Percentiles rank a stretch among this genome's conserved stretches.
Evolutionary conservation across 2,888 invertebrate species (phyloP).

Genomic region (Tolmerus cingulatus): DNA sequence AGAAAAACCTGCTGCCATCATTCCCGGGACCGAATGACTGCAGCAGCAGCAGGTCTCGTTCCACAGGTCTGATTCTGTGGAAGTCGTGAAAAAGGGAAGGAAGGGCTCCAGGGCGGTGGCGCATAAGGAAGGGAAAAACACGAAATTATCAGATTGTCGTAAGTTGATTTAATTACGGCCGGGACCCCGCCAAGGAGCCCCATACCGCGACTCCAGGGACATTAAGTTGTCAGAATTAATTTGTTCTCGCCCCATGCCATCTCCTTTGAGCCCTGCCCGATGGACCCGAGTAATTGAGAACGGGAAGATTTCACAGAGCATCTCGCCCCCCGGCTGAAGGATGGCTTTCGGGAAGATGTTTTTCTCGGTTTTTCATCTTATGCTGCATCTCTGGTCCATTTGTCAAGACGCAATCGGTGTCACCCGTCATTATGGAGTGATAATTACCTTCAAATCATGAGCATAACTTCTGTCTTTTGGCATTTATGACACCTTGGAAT

Average conservation of each 20-base stretch:
- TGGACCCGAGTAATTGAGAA: background rate
- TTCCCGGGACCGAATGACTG: background rate
- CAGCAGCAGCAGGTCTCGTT: background rate
- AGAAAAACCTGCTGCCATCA: constrained; percentile 17
- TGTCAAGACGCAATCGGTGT: background rate
- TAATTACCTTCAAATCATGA: constrained; percentile 27
- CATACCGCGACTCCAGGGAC: constrained; percentile 37
- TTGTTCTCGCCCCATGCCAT: constrained; percentile 42
- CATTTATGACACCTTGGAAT: background rate
- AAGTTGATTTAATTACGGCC: constrained; percentile 46
- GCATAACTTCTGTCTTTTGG: constrained; percentile 6
- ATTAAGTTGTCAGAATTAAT: constrained; percentile 49
- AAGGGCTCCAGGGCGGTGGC: background rate
- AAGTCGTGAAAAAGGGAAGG: background rate
- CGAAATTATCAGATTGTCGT: constrained; percentile 48
- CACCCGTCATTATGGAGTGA: constrained; percentile 24
- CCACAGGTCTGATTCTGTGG: background rate
- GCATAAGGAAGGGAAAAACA: constrained; percentile 23
- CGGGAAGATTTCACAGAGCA: background rate
- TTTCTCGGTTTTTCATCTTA: background rate
- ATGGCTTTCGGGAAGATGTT: background rate
- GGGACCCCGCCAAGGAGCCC: constrained; percentile 14
- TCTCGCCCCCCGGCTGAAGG: background rate
- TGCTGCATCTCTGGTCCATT: background rate
- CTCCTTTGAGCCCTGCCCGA: background rate